A percentile compares a stretch with the other conserved stretches of the same genome.
phyloP scores from a whole-genome alignment of 1,140 invertebrate genomes.

The Drosophila insularis region DNA sequence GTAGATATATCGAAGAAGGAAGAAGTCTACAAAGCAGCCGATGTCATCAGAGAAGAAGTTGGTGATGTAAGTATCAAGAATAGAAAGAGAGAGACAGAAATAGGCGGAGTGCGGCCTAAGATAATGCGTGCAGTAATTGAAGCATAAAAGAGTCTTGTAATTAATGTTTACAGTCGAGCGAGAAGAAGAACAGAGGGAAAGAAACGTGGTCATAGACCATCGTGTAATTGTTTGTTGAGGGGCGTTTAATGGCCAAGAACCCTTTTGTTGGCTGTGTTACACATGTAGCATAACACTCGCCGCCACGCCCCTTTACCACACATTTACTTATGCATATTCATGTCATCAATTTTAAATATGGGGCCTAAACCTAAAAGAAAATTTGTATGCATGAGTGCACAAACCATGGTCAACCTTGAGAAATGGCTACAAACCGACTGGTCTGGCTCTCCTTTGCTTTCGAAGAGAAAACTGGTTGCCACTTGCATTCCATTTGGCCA shows the following conservation, averaged over 20 bases:
- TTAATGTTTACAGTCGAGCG: conserved; percentile 74
- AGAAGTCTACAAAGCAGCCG: conserved; percentile 92
- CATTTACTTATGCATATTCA: conserved; percentile 74
- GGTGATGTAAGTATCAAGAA: conserved; percentile 87
- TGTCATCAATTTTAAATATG: conserved; percentile 66
- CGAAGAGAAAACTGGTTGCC: conserved; percentile 49
- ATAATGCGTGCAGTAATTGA: conserved; percentile 58
- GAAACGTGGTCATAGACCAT: conserved; percentile 54
- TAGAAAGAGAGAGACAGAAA: neutral
- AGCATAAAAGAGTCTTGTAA: conserved; percentile 73
- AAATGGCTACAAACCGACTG: conserved; percentile 42
- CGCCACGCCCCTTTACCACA: conserved; percentile 66
- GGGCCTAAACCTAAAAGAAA: conserved; percentile 4
- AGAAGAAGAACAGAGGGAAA: neutral
- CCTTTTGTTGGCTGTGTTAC: conserved; percentile 33
- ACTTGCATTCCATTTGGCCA: conserved; percentile 48
- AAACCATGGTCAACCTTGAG: conserved; percentile 65
- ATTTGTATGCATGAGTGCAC: conserved; percentile 72
- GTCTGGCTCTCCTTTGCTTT: conserved; percentile 1
- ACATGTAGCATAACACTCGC: conserved; percentile 63
- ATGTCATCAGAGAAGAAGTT: conserved; percentile 91
- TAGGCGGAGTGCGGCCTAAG: neutral
- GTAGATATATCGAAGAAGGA: conserved; percentile 92
- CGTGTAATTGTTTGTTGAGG: conserved; percentile 76
- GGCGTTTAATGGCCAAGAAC: conserved; percentile 67